Conservation (phyloP, 2,797 vertebrate genomes). For the Dromococcyx pavoninus region DNA sequence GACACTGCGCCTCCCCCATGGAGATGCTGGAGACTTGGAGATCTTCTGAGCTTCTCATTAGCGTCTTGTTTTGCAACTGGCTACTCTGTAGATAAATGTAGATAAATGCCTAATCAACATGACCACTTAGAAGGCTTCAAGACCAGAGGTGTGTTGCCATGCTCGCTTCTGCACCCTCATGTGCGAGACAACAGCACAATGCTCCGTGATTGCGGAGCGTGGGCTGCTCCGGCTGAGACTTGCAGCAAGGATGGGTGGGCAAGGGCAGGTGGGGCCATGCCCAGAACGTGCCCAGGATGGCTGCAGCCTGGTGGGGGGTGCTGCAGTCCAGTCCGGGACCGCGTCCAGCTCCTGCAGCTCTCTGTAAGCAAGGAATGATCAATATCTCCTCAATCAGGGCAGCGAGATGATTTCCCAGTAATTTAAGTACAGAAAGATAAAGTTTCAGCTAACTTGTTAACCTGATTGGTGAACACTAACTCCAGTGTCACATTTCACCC, state of each 20-base stretch:
- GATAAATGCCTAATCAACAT: rapidly evolving
- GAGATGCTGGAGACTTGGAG: rapidly evolving
- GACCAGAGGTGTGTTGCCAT: rapidly evolving
- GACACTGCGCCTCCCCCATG: rapidly evolving
- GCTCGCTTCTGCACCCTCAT: background rate
- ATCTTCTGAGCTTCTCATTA: background rate
- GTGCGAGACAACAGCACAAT: rapidly evolving
- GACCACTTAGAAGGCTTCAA: background rate
- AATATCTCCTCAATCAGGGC: background rate
- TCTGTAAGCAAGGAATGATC: background rate
- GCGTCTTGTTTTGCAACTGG: background rate
- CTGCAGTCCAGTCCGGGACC: rapidly evolving
- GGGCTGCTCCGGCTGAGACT: background rate
- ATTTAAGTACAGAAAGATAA: constrained; percentile 60
- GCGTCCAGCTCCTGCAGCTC: background rate
- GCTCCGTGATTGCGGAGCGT: background rate
- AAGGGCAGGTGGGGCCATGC: background rate
- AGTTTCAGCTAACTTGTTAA: constrained; percentile 64
- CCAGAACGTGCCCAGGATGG: background rate
- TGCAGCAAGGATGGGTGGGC: too few relatives aligned
- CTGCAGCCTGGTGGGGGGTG: rapidly evolving
- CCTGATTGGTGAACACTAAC: constrained; percentile 58
- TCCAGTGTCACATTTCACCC: constrained; percentile 37
- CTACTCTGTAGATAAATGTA: too few relatives aligned
- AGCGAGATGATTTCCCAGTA: constrained; percentile 38